These are phyloP conservation scores for Omphaloscelis lunosa DNA, from an alignment of 2,888 invertebrate species.

Conservation along the genomic window DNA sequence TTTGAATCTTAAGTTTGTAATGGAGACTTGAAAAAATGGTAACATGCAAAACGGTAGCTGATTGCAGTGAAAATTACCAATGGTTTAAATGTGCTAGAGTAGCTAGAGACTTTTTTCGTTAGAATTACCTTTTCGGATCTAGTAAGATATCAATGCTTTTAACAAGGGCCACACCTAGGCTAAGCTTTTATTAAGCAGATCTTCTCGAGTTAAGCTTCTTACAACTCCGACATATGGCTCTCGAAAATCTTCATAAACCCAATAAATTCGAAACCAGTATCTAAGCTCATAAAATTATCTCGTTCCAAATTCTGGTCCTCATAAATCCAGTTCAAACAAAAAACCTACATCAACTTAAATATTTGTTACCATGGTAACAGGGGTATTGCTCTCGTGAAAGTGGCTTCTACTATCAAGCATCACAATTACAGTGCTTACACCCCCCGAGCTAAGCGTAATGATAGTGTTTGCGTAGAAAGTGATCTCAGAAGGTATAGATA, in stretches of 20 bases:
- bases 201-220: not conserved
- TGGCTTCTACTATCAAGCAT: slow-evolving; percentile 71
- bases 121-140: not conserved
- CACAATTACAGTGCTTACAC: slow-evolving; percentile 74
- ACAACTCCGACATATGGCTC: not conserved
- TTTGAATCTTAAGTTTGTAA: slow-evolving; percentile 8
- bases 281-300: not conserved
- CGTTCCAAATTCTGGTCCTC: not conserved
- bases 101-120: not conserved
- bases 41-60: not conserved
- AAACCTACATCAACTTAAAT: slow-evolving; percentile 10
- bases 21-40: not conserved
- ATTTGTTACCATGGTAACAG: slow-evolving; percentile 32
- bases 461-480: slow-evolving; percentile 80
- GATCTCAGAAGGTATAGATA: slow-evolving; percentile 57
- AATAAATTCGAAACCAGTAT: not conserved
- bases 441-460: slow-evolving; percentile 73
- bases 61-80: not conserved
- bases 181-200: too few species aligned
- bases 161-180: not conserved
- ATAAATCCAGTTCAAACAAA: slow-evolving; percentile 20
- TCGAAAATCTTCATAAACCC: not conserved
- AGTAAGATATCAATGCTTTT: not conserved
- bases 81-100: not conserved
- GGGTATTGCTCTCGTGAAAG: slow-evolving; percentile 58